Percentiles rank a stretch among this genome's conserved stretches.
Evolutionary conservation across 2,797 vertebrate species (phyloP).

Genomic region (Gila robusta): DNA sequence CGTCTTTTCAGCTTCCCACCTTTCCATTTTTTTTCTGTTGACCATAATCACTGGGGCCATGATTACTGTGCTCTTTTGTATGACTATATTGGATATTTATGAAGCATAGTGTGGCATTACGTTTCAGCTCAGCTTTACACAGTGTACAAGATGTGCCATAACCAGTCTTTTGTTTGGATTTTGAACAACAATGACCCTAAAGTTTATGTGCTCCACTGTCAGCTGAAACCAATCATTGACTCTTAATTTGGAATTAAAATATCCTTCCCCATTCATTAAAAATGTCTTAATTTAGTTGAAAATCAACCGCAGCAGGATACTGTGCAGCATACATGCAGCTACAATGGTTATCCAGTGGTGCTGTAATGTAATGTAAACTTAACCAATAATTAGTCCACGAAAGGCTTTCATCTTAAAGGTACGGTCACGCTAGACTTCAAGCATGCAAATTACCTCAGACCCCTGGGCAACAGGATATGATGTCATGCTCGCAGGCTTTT

Average conservation of each 20-base stretch:
- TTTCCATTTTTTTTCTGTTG: slow-evolving; percentile 14
- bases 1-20: slow-evolving; percentile 4
- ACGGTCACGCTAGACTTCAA: not conserved
- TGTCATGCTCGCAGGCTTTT: not conserved
- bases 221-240: slow-evolving; percentile 1
- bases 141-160: slow-evolving; percentile 10
- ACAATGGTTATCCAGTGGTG: slow-evolving; percentile 4
- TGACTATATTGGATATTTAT: slow-evolving; percentile 27
- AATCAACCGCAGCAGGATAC: not conserved
- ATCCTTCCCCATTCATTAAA: not conserved
- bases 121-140: slow-evolving; percentile 33
- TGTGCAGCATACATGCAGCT: not conserved
- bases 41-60: slow-evolving; percentile 26
- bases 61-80: slow-evolving; percentile 37
- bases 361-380: slow-evolving; percentile 25
- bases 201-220: not conserved
- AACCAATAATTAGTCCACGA: slow-evolving; percentile 21
- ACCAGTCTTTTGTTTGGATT: not conserved
- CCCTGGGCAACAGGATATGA: not conserved
- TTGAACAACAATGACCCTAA: slow-evolving; percentile 18
- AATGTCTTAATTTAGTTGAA: not conserved
- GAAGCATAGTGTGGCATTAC: slow-evolving; percentile 41
- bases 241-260: slow-evolving; percentile 1
- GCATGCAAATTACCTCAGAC: slow-evolving; percentile 1
- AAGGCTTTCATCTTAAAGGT: slow-evolving; percentile 26